A percentile compares a stretch with the other conserved stretches of the same genome.
Conservation (phyloP, 2,888 invertebrate species). For the Drosophila meridiana region DNA sequence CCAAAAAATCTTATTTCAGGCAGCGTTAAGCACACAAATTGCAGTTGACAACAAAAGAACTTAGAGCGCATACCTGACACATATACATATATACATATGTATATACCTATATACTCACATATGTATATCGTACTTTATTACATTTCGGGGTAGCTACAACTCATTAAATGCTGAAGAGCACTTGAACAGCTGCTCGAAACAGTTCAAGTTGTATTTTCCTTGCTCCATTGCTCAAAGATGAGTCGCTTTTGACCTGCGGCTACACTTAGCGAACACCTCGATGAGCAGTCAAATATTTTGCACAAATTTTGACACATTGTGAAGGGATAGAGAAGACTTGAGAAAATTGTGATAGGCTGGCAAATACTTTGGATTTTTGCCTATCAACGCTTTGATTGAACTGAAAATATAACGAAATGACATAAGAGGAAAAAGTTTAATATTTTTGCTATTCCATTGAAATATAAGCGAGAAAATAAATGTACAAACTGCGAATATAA, state of each 20-base stretch:
- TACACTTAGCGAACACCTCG: constrained; percentile 67
- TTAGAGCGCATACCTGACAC: constrained; percentile 14
- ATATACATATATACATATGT: neutral
- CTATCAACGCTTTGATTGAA: neutral
- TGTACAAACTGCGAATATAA: too few relatives aligned
- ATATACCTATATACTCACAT: neutral
- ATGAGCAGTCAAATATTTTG: constrained; percentile 47
- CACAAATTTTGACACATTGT: constrained; percentile 52
- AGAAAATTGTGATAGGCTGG: neutral
- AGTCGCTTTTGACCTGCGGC: constrained; percentile 46
- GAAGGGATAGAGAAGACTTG: neutral
- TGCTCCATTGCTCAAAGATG: constrained; percentile 36
- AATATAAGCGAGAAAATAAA: too few relatives aligned
- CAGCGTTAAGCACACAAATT: constrained; percentile 76
- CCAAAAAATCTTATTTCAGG: constrained; percentile 73
- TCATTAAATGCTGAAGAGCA: constrained; percentile 70
- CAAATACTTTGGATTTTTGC: neutral
- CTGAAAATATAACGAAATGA: neutral
- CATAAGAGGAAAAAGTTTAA: neutral
- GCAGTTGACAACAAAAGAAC: constrained; percentile 57
- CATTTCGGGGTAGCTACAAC: constrained; percentile 30
- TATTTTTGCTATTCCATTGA: too few relatives aligned
- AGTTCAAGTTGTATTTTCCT: constrained; percentile 19
- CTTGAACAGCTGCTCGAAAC: constrained; percentile 62
- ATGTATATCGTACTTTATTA: neutral